phyloP scores from a whole-genome alignment of 64 coral and sea anemone genomes.

The Actinia tenebrosa region DNA sequence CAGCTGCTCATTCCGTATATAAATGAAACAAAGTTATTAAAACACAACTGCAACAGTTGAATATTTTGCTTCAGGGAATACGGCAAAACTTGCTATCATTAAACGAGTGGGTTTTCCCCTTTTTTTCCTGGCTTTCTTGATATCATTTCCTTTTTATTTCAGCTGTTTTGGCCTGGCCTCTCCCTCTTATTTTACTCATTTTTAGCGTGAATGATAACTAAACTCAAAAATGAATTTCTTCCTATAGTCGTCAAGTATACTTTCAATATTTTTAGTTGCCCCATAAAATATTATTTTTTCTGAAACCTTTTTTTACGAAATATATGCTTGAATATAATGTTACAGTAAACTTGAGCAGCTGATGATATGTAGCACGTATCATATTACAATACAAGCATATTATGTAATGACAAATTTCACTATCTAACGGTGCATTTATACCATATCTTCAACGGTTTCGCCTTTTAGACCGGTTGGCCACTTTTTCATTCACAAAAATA shows the following conservation, averaged over 20 bases:
- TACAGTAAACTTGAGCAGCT: no score
- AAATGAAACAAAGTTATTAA: neutral
- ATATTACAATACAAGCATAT: no score
- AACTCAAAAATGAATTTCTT: no score
- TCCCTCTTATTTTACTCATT: neutral
- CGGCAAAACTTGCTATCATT: neutral
- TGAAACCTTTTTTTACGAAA: no score
- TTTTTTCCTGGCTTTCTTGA: neutral
- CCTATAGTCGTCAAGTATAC: no score
- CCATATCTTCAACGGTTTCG: neutral
- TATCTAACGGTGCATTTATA: neutral
- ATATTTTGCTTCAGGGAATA: neutral
- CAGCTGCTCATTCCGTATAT: neutral
- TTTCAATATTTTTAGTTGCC: no score
- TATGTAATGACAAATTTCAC: no score
- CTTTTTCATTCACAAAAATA: neutral
- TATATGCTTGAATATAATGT: no score
- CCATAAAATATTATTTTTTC: no score
- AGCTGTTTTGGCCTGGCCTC: neutral
- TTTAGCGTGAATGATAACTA: neutral
- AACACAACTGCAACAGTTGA: neutral
- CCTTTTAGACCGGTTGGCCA: neutral
- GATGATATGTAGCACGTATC: no score
- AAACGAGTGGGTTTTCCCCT: neutral
- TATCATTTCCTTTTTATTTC: neutral